Conservation (phyloP, 2,113 vertebrate species). For the Cryptotis parvus region DNA sequence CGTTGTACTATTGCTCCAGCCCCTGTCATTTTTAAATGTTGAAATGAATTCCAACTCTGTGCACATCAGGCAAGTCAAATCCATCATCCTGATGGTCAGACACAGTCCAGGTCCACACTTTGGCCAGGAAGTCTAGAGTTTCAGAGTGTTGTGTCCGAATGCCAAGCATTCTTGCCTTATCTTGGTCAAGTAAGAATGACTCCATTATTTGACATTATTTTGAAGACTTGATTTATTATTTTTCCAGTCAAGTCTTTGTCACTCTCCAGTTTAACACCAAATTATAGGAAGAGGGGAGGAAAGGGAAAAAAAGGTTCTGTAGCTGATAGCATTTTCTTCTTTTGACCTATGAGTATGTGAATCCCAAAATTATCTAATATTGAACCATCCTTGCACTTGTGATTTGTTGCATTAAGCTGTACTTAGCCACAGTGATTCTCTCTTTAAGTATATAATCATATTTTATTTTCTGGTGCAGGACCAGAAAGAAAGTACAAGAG, state of each 20-base stretch:
- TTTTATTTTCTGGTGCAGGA: not conserved
- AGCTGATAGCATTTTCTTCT: constrained; percentile 7
- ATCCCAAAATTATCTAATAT: not conserved
- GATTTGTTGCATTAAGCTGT: not conserved
- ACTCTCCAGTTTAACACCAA: not conserved
- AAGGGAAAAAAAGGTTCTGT: not conserved
- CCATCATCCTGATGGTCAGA: not conserved
- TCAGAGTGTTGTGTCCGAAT: not conserved
- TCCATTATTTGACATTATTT: not conserved
- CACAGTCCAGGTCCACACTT: not conserved
- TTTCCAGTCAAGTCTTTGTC: not conserved
- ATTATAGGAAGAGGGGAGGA: not conserved
- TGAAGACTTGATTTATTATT: constrained; percentile 2
- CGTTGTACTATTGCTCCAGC: too few relatives aligned
- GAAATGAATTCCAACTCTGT: constrained; percentile 11
- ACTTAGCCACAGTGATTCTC: not conserved
- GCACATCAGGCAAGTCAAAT: constrained; percentile 8
- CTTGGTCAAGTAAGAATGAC: not conserved
- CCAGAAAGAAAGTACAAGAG: too few relatives aligned
- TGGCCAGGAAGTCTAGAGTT: not conserved
- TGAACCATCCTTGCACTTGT: constrained; percentile 6
- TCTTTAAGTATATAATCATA: not conserved
- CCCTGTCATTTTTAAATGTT: not conserved
- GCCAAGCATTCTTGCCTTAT: not conserved
- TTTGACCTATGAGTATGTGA: not conserved